These are phyloP conservation scores for Tipula lateralis DNA, from an alignment of 2,888 invertebrate species.

Conservation along the genomic window DNA sequence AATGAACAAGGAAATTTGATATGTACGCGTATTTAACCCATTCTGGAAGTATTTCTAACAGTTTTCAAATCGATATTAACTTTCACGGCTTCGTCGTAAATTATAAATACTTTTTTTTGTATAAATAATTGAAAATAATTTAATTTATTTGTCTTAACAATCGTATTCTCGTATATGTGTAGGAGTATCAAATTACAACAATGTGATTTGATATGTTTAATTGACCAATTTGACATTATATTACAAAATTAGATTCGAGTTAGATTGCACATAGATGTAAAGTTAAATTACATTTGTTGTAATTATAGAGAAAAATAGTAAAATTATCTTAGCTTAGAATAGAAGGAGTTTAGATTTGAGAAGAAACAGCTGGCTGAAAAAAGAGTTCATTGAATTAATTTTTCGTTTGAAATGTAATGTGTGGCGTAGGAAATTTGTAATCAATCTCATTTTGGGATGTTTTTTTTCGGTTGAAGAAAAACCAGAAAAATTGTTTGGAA, in stretches of 20 bases:
- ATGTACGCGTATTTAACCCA: background rate
- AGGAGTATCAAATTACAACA: background rate
- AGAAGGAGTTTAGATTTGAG: background rate
- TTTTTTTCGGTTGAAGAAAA: background rate
- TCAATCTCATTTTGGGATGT: background rate
- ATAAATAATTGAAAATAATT: slow-evolving; percentile 4
- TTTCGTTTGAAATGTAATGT: background rate
- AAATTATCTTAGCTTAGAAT: background rate
- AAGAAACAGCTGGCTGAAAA: slow-evolving; percentile 6
- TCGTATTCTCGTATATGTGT: background rate
- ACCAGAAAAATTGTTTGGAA: background rate
- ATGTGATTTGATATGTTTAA: background rate
- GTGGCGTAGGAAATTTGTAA: background rate
- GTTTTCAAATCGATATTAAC: background rate
- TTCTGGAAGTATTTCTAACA: background rate
- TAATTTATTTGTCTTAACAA: background rate
- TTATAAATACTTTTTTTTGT: background rate
- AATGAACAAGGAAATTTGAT: slow-evolving; percentile 6
- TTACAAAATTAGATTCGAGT: background rate
- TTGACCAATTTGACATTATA: slow-evolving; percentile 11
- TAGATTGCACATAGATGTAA: background rate
- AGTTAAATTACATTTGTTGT: background rate
- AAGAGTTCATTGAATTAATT: background rate
- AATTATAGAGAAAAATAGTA: background rate
- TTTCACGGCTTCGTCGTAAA: background rate